Conservation (phyloP, 2,113 vertebrate genomes). For the Acanthisitta chloris region DNA sequence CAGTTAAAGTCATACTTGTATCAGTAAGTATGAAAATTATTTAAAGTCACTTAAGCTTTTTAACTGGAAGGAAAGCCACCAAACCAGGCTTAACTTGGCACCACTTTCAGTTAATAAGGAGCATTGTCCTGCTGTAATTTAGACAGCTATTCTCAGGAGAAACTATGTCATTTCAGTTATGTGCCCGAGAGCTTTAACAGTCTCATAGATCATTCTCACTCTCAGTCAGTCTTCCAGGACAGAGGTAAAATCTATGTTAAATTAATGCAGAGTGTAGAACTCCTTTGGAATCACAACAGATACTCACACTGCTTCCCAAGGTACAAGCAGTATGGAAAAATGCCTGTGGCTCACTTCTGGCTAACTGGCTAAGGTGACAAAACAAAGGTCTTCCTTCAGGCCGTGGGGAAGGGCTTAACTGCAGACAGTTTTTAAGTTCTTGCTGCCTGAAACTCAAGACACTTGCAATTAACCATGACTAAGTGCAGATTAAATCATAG, state of each 20-base stretch:
- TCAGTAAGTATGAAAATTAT: background rate
- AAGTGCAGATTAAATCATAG: background rate
- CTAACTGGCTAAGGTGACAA: background rate
- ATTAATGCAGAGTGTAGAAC: background rate
- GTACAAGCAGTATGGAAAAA: background rate
- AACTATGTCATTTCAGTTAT: background rate
- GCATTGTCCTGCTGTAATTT: background rate
- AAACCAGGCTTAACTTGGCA: background rate
- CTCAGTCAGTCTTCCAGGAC: background rate
- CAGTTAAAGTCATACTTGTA: background rate
- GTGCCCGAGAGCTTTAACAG: background rate
- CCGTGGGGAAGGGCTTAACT: background rate
- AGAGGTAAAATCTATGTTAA: background rate
- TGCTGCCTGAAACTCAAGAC: background rate
- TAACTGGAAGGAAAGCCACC: background rate
- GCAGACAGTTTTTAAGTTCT: background rate
- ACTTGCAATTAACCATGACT: background rate
- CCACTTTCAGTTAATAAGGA: background rate
- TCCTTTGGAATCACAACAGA: background rate
- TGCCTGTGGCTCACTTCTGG: rapidly evolving
- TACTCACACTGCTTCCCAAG: background rate
- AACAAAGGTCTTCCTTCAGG: background rate
- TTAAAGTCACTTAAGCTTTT: background rate
- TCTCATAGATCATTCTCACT: background rate
- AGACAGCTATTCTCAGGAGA: background rate